phyloP scores from a whole-genome alignment of 2,113 vertebrate genomes.

The Uria aalge region DNA sequence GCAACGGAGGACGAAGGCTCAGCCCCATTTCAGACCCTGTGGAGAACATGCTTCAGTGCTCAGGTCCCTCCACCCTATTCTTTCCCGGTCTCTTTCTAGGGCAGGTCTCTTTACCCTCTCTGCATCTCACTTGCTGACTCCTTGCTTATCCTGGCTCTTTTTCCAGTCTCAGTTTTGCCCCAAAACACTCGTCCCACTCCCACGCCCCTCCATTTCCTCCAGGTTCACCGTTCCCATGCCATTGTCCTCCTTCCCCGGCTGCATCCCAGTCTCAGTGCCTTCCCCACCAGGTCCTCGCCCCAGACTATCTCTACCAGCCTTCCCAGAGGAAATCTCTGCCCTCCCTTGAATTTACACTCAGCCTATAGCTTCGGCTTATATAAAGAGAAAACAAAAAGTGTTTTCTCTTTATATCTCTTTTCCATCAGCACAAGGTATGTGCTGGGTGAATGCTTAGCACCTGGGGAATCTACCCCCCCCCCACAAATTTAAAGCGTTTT shows the following conservation, averaged over 20 bases:
- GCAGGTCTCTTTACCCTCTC: background rate
- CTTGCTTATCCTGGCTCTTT: background rate
- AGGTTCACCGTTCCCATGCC: background rate
- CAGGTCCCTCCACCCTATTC: background rate
- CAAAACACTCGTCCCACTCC: background rate
- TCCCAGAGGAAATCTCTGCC: background rate
- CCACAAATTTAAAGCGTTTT: background rate
- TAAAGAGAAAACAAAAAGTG: background rate
- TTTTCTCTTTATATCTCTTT: too few species aligned
- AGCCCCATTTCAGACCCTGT: background rate
- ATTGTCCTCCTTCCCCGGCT: background rate
- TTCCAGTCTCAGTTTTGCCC: background rate
- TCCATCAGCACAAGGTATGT: fast-evolving
- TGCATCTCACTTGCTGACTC: background rate
- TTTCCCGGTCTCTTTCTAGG: background rate
- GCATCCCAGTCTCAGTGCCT: background rate
- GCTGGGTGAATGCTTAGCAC: background rate
- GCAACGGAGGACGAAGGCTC: background rate
- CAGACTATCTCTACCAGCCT: background rate
- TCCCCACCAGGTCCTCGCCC: background rate
- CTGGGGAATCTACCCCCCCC: background rate
- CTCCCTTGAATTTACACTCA: background rate
- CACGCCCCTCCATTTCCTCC: background rate
- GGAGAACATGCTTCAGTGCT: background rate
- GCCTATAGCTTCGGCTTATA: background rate